Conservation (phyloP, 2,797 vertebrate genomes). For the Eulemur rubriventer region DNA sequence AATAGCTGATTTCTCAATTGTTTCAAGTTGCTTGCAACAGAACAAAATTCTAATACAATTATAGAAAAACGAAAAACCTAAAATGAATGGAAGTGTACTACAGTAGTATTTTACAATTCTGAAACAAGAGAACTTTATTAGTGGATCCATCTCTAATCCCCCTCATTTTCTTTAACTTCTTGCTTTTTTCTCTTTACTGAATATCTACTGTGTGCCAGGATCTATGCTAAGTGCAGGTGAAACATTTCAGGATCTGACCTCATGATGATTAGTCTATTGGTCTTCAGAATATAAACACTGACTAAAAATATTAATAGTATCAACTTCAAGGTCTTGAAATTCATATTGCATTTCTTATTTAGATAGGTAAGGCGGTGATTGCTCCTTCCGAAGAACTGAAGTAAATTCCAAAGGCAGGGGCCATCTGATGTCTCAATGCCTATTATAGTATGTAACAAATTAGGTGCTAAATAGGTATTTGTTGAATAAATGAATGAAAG, state of each 20-base stretch:
- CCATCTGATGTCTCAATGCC: not conserved
- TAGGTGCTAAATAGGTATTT: not conserved
- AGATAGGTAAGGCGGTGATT: not conserved
- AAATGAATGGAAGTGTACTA: not conserved
- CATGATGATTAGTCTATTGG: not conserved
- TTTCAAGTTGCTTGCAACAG: not conserved
- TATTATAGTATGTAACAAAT: not conserved
- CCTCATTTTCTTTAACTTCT: not conserved
- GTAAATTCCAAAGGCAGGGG: not conserved
- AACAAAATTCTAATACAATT: slow-evolving; percentile 29
- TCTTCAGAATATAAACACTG: slow-evolving; percentile 7
- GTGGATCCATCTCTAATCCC: not conserved
- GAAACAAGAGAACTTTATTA: not conserved
- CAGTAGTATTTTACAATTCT: not conserved
- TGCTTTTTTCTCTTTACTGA: not conserved
- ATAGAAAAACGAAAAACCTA: not conserved
- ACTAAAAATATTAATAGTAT: not conserved
- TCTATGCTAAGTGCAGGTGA: not conserved
- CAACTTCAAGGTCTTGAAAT: not conserved
- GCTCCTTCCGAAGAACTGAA: slow-evolving; percentile 34
- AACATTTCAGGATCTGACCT: not conserved
- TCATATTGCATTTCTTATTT: not conserved
- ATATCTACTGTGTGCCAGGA: not conserved
- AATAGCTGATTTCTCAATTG: not conserved
- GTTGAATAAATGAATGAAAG: not conserved